phyloP scores from a whole-genome alignment of 2,113 vertebrate species.

The Neolamprologus tretocephalus region DNA sequence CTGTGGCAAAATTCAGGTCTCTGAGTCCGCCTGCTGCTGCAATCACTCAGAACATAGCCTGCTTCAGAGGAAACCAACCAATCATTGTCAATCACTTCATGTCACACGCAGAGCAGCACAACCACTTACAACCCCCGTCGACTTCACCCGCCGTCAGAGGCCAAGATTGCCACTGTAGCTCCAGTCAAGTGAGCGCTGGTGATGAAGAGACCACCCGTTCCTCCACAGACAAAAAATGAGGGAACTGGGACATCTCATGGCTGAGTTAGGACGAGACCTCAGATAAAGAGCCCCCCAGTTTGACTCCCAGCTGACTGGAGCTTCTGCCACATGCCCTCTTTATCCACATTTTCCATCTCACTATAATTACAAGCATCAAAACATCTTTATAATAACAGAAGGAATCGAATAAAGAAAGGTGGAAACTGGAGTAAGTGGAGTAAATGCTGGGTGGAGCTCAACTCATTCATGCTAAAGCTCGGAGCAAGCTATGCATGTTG shows the following conservation, averaged over 20 bases:
- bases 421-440: neutral
- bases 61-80: neutral
- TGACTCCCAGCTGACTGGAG: neutral
- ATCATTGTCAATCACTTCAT: neutral
- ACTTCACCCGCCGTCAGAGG: neutral
- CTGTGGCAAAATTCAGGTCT: neutral
- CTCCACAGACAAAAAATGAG: neutral
- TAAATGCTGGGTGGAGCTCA: neutral
- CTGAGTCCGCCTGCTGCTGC: neutral
- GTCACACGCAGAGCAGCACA: neutral
- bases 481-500: neutral
- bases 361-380: neutral
- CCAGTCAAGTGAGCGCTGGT: neutral
- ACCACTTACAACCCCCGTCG: neutral
- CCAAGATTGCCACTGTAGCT: neutral
- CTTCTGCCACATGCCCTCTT: neutral
- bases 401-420: neutral
- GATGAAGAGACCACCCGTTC: neutral
- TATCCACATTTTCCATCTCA: too few species aligned
- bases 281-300: neutral
- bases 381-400: neutral
- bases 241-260: neutral
- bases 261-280: neutral
- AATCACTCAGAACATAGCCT: neutral
- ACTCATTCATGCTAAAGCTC: neutral